Evolutionary conservation across 2,113 vertebrate genomes (phyloP), one percentile per base, ranked within the genome.

Genomic region (Stigmatopora nigra): DNA sequence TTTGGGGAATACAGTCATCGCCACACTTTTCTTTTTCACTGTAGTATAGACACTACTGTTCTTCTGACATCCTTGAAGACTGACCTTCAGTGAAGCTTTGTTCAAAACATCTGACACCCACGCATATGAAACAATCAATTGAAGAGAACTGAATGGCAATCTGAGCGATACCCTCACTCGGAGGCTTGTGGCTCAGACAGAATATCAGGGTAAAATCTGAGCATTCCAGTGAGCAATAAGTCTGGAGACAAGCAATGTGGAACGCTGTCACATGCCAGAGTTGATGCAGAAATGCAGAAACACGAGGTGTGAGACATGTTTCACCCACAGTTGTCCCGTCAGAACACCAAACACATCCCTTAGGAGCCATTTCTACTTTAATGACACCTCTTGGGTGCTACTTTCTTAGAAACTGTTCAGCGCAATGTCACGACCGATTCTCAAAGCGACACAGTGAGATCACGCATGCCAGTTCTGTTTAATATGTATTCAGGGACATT

Each of bases 311-410:
- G 69, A 73, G 67, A 57, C 70, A 55, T 66, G 83, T 88, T 81
- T 68, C 84, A 61, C 44, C 76, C 75, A 79, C 71, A 83, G 87
- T 79, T 31, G 25, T 1, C 14, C 41, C 6, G 22, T 13, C 16
- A 47, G 36, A 31, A 77, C 72, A 78, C 69, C 73, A 79, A 82
- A 88, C 48, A 84, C 82, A 80, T 36, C 22, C 25, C 25, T 7
- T 57, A 36, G 55, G 55, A 35, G 55, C 13, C 15, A 16, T 57
- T 57, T 36, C 15, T 35, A 14, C 31, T 57, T 57, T 31, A 35
- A 57, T 57, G 31, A 15, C 14, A 8, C 68, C 49, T 47, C 44
- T 16, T 36, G 72, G 62, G 68, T 63, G 69, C 70, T 61, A 62
- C 46, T 57, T 11, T 53, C 58, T 20, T 17, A 35, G 31, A 8